Evolutionary conservation across 1,140 invertebrate genomes (phyloP).

Genomic region (Camponotus pennsylvanicus): DNA sequence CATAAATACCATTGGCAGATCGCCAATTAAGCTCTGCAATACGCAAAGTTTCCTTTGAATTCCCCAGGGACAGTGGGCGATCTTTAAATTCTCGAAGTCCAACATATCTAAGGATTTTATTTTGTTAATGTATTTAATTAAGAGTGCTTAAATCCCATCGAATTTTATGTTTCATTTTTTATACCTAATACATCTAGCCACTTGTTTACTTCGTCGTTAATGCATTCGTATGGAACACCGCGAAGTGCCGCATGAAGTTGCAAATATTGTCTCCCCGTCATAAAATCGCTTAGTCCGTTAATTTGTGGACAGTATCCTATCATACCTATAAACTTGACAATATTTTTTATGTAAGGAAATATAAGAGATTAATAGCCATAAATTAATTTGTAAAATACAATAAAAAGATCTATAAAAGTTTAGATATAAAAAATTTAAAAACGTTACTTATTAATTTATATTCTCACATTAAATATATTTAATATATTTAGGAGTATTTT

Average conservation of each 20-base stretch:
- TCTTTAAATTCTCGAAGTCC: constrained; percentile 70
- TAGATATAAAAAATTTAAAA: not conserved
- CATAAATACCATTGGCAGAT: constrained; percentile 95
- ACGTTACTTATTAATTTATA: too few relatives aligned
- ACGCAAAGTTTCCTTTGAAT: constrained; percentile 68
- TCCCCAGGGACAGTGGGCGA: constrained; percentile 73
- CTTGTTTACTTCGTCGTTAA: constrained; percentile 85
- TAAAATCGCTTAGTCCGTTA: constrained; percentile 93
- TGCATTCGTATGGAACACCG: constrained; percentile 88
- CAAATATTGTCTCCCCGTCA: constrained; percentile 93
- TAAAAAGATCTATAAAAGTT: not conserved
- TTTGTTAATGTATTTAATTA: constrained; percentile 14
- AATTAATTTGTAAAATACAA: not conserved
- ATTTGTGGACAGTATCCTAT: constrained; percentile 95
- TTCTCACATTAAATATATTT: not conserved
- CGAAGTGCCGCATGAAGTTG: constrained; percentile 91
- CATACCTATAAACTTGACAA: constrained; percentile 71
- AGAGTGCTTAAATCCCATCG: not conserved
- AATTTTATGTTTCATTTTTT: not conserved
- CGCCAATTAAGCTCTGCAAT: constrained; percentile 89
- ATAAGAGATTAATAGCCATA: not conserved
- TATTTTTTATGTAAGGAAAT: constrained; percentile 1
- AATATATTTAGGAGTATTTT: not conserved
- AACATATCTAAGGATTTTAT: constrained; percentile 68
- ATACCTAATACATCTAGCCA: constrained; percentile 88